Evolutionary conservation across 2,888 invertebrate species (phyloP), one percentile per base, ranked within the genome.

Genomic region (Dicyrtomina minuta): DNA sequence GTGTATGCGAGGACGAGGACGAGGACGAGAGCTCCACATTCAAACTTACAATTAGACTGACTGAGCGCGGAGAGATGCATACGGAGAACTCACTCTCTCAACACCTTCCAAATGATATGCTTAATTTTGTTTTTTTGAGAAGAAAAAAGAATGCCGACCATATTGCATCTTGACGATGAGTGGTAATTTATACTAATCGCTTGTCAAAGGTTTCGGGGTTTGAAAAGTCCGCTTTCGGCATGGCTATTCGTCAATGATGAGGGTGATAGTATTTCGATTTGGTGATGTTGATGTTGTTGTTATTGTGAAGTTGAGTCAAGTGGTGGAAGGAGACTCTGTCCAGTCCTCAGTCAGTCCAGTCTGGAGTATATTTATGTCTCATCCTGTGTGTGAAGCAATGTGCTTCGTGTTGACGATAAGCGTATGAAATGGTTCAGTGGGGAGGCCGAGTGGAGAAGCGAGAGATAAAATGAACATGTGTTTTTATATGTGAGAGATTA

Each of bases 121-220:
- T 22, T 61, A 61, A 61, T 61, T 61, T 49, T 49, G 44, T 10
- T 44, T n/a, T n/a, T n/a, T 22, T 60, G 13, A 22, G 46, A 27
- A 46, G 46, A 61, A 51, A 51, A 51, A 51, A 51, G 51, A n/a
- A n/a, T 49, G 64, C 64, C 53, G 64, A 49, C n/a, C n/a, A n/a
- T n/a, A n/a, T n/a, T n/a, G n/a, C n/a, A n/a, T n/a, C n/a, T n/a
- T n/a, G n/a, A n/a, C 22, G 24, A 26, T 65, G 65, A 65, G 65
- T n/a, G 56, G 65, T 65, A 65, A 65, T 65, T 65, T 65, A 65
- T 65, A 55, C 65, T 65, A 65, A 65, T 55, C 65, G 65, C 56
- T 65, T 65, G 65, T 65, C 65, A 65, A 65, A 65, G 65, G 22
- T 22, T 61, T 22, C 10, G 53, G 43, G 56, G 41, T 53, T 55